Conservation (phyloP, 2,888 invertebrate species). For the Yponomeuta plumbellus region DNA sequence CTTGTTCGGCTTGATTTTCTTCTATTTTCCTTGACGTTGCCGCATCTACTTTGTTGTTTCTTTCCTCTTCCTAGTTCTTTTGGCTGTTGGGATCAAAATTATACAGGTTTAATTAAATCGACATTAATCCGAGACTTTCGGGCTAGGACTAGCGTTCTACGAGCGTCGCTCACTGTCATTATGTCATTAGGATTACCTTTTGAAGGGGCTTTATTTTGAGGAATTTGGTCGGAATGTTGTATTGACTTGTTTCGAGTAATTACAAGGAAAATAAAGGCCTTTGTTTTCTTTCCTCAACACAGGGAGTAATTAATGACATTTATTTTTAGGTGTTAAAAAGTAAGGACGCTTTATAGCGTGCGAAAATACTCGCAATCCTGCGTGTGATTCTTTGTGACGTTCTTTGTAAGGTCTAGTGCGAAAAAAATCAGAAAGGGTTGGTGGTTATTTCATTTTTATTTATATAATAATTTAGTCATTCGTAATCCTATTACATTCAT, state of each 20-base stretch:
- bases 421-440: constrained; percentile 16
- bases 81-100: constrained; percentile 53
- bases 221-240: constrained; percentile 30
- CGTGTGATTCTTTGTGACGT: not conserved
- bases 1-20: not conserved
- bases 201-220: constrained; percentile 14
- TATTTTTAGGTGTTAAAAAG: not conserved
- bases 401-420: not conserved
- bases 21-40: not conserved
- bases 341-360: not conserved
- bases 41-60: not conserved
- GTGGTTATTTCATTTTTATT: constrained; percentile 16
- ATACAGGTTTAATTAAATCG: constrained; percentile 74
- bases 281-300: not conserved
- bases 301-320: not conserved
- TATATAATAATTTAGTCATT: constrained; percentile 34
- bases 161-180: constrained; percentile 58
- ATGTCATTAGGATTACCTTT: constrained; percentile 57
- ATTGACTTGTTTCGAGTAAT: constrained; percentile 8
- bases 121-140: constrained; percentile 67
- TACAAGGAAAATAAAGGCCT: constrained; percentile 2
- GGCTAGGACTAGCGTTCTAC: constrained; percentile 55
- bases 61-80: constrained; percentile 30
- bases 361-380: constrained; percentile 9
- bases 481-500: constrained; percentile 31